These are phyloP conservation scores for Deroplatys truncata DNA, from an alignment of 2,888 invertebrate species.

Conservation along the genomic window DNA sequence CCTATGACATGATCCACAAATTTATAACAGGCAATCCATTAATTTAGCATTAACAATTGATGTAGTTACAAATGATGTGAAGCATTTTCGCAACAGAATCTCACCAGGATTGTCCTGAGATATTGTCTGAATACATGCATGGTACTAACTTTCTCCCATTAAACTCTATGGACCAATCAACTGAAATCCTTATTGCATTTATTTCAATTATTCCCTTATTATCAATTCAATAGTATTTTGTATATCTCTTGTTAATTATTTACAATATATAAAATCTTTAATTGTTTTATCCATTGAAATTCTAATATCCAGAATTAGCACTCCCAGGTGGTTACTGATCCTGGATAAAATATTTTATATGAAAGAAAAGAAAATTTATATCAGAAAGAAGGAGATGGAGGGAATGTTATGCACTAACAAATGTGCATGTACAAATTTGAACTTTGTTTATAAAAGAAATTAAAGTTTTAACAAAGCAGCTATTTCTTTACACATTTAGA, in stretches of 20 bases:
- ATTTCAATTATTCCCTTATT: not conserved
- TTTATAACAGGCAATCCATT: not conserved
- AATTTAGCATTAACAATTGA: not conserved
- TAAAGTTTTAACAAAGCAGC: not conserved
- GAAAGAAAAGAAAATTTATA: not conserved
- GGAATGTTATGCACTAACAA: not conserved
- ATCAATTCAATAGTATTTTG: not conserved
- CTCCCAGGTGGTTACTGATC: not conserved
- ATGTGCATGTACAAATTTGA: not conserved
- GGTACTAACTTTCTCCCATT: not conserved
- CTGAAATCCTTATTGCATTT: not conserved
- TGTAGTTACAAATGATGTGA: not conserved
- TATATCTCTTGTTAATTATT: not conserved
- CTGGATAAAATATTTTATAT: not conserved
- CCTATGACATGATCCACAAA: not conserved
- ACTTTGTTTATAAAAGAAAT: not conserved
- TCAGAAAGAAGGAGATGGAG: not conserved
- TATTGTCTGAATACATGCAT: not conserved
- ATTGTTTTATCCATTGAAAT: not conserved
- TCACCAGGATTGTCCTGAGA: not conserved
- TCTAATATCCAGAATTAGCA: not conserved
- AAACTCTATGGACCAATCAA: not conserved
- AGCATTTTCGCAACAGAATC: not conserved
- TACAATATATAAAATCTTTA: not conserved
- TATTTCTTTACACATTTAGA: not conserved